phyloP scores from a whole-genome alignment of 2,113 vertebrate species.

The Rhinolophus ferrumequinum region DNA sequence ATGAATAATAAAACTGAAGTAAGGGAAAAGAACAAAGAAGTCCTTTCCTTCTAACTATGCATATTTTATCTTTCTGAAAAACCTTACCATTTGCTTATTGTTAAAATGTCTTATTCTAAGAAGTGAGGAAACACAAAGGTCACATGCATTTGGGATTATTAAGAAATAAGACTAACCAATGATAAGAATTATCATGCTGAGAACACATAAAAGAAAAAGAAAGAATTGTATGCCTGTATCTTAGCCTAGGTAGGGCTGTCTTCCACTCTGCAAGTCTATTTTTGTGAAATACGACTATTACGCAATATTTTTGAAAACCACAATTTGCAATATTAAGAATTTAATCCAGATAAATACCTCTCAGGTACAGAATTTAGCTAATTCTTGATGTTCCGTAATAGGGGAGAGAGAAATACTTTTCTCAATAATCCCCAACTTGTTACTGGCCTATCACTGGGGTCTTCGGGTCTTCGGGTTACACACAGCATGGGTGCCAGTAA shows the following conservation, averaged over 20 bases:
- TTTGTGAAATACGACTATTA: slow-evolving; percentile 6
- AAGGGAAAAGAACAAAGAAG: slow-evolving; percentile 11
- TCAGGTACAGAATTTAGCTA: neutral
- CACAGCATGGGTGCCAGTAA: neutral
- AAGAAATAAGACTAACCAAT: neutral
- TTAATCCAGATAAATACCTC: neutral
- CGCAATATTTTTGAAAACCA: slow-evolving; percentile 25
- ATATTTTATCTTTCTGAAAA: slow-evolving; percentile 42
- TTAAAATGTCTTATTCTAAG: slow-evolving; percentile 43
- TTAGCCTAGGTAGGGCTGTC: neutral
- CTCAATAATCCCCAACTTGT: neutral
- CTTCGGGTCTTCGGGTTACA: neutral
- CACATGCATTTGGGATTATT: neutral
- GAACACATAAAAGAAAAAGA: neutral
- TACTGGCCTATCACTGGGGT: neutral
- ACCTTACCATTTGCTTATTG: slow-evolving; percentile 23
- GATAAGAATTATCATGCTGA: neutral
- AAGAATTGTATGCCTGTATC: neutral
- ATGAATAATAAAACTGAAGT: slow-evolving; percentile 16
- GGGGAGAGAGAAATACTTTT: neutral
- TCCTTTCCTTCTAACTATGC: neutral
- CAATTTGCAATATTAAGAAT: neutral
- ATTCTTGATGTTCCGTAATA: neutral
- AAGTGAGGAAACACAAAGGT: neutral
- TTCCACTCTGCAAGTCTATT: neutral